phyloP scores from a whole-genome alignment of 1,140 invertebrate genomes.

The Dinoponera quadriceps region DNA sequence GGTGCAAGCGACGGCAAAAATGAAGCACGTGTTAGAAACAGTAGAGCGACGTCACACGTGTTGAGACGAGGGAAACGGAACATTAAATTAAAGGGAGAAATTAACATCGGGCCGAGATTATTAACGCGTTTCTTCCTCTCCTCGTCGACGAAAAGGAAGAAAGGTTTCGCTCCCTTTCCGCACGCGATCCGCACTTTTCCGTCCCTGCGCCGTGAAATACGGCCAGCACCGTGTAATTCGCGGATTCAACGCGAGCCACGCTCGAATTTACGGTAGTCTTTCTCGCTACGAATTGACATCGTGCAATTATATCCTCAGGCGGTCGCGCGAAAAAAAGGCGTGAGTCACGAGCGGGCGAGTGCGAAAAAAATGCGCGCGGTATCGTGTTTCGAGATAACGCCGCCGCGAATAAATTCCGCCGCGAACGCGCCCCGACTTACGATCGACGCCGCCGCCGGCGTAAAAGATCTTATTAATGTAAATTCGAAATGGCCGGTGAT shows the following conservation, averaged over 20 bases:
- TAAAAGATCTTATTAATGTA: conserved; percentile 60
- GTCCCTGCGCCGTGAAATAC: conserved; percentile 17
- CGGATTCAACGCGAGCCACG: conserved; percentile 31
- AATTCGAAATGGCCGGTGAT: conserved; percentile 53
- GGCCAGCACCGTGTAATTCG: conserved; percentile 10
- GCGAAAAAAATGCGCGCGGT: conserved; percentile 34
- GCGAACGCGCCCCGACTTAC: conserved; percentile 35
- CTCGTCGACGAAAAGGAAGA: background rate
- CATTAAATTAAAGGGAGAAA: conserved; percentile 26
- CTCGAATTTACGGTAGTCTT: conserved; percentile 24
- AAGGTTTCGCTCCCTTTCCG: background rate
- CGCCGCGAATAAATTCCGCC: conserved; percentile 40
- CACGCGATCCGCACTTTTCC: conserved; percentile 37
- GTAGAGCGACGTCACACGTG: conserved; percentile 1
- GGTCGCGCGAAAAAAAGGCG: background rate
- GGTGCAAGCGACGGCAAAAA: background rate
- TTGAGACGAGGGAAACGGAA: background rate
- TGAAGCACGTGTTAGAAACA: conserved; percentile 2
- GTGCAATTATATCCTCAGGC: conserved; percentile 37
- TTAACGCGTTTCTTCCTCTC: background rate
- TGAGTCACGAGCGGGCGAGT: conserved; percentile 29
- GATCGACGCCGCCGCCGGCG: conserved; percentile 36
- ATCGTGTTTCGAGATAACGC: conserved; percentile 55
- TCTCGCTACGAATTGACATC: conserved; percentile 33
- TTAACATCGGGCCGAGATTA: conserved; percentile 40